These are phyloP conservation scores for Drosophila neocordata DNA, from an alignment of 1,140 invertebrate species.

Conservation along the genomic window DNA sequence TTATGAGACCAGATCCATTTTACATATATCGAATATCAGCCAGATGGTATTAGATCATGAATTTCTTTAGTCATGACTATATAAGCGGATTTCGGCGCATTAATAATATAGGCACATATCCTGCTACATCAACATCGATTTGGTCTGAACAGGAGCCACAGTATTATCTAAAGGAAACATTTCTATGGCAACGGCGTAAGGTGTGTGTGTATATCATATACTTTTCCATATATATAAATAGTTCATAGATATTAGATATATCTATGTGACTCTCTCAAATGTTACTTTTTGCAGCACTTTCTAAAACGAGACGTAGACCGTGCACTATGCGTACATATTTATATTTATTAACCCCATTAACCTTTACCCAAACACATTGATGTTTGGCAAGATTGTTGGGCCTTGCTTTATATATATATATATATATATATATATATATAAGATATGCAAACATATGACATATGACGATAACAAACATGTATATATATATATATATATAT, in stretches of 20 bases:
- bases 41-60: constrained; percentile 53
- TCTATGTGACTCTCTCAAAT: background rate
- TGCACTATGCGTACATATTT: constrained; percentile 15
- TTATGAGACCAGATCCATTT: constrained; percentile 3
- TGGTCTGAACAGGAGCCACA: constrained; percentile 55
- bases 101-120: constrained; percentile 43
- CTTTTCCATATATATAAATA: no score
- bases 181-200: constrained; percentile 60
- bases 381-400: constrained; percentile 45
- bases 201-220: constrained; percentile 49
- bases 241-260: constrained; percentile 2
- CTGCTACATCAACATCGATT: constrained; percentile 5
- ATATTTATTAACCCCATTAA: constrained; percentile 63
- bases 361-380: constrained; percentile 47
- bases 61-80: constrained; percentile 73
- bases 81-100: constrained; percentile 68
- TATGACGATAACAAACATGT: no score
- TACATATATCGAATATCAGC: constrained; percentile 23
- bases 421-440: background rate
- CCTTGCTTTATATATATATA: constrained; percentile 37
- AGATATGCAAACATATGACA: no score
- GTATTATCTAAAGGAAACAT: constrained; percentile 50
- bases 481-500: no score
- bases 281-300: background rate
- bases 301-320: constrained; percentile 17